Percentiles rank a stretch among this genome's conserved stretches.
Evolutionary conservation across 1,140 invertebrate genomes (phyloP).

Genomic region (Thrips palmi): DNA sequence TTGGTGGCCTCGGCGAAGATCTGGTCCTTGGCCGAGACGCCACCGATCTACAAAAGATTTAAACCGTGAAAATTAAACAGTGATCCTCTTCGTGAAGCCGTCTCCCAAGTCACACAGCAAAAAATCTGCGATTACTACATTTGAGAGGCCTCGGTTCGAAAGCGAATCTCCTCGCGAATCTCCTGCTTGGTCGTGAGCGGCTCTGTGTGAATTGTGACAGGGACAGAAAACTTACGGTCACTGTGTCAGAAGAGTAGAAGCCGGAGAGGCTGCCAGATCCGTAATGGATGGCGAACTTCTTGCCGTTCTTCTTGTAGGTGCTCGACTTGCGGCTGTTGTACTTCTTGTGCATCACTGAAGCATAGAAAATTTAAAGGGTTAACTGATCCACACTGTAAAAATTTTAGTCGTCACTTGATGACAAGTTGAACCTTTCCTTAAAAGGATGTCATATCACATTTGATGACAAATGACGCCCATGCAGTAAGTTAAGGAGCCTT

Average conservation of each 20-base stretch:
- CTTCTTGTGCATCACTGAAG: constrained; percentile 12
- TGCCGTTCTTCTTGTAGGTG: constrained; percentile 12
- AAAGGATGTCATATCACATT: background rate
- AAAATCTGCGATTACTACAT: too few species aligned
- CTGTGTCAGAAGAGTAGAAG: constrained; percentile 11
- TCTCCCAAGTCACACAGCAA: too few species aligned
- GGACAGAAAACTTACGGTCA: constrained; percentile 11
- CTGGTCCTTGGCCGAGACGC: constrained; percentile 28
- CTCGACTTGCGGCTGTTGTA: constrained; percentile 12
- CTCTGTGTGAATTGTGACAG: too few species aligned
- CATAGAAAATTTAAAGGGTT: background rate
- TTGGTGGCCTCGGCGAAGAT: constrained; percentile 44
- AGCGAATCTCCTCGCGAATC: background rate
- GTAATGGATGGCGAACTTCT: constrained; percentile 9
- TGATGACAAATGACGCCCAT: background rate
- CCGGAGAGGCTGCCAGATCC: constrained; percentile 12
- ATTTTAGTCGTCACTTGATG: background rate
- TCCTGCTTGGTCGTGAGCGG: background rate
- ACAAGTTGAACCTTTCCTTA: background rate
- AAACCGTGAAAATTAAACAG: too few species aligned
- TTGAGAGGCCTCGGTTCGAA: background rate
- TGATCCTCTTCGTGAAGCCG: too few species aligned
- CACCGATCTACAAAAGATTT: constrained; percentile 24
- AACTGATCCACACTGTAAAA: background rate
- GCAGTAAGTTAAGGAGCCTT: background rate